A percentile compares a stretch with the other conserved stretches of the same genome.
Evolutionary conservation across 1,140 invertebrate genomes (phyloP).

Genomic region (Zaprionus camerounensis): DNA sequence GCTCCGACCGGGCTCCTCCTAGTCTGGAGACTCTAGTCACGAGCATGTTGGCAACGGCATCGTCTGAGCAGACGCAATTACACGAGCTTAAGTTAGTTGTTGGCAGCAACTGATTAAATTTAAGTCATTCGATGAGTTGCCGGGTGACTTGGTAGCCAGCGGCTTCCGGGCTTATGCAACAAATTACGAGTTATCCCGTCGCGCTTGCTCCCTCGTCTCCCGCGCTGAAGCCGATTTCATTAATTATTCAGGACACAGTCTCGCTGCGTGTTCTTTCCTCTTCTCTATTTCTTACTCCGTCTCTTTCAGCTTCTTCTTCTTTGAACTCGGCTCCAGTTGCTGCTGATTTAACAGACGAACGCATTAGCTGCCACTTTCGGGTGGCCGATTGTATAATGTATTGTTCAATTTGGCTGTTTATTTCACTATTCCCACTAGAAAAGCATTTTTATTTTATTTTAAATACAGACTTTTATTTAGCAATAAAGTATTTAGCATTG

Average conservation of each 20-base stretch:
- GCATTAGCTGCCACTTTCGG: not conserved
- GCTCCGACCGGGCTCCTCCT: not conserved
- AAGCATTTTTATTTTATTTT: not conserved
- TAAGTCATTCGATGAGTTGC: slow-evolving; percentile 27
- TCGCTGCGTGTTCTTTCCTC: slow-evolving; percentile 4
- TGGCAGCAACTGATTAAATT: slow-evolving; percentile 64
- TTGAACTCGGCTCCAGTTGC: not conserved
- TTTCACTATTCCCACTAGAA: not conserved
- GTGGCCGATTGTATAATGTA: not conserved
- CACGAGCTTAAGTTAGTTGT: slow-evolving; percentile 35
- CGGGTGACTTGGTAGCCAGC: not conserved
- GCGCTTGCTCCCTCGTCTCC: not conserved
- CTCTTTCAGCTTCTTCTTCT: not conserved
- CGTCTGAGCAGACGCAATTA: slow-evolving; percentile 38
- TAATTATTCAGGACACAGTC: slow-evolving; percentile 71
- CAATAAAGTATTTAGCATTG: too few relatives aligned
- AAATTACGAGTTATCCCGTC: slow-evolving; percentile 51
- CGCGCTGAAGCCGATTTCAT: slow-evolving; percentile 54
- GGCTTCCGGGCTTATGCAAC: slow-evolving; percentile 41
- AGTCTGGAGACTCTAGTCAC: not conserved
- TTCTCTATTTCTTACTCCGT: not conserved
- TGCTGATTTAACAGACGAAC: slow-evolving; percentile 56
- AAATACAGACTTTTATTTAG: not conserved
- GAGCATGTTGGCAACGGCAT: slow-evolving; percentile 15
- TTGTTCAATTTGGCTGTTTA: too few relatives aligned